Percentiles rank a stretch among this genome's conserved stretches.
phyloP scores from a whole-genome alignment of 2,797 vertebrate species.

The Gouania willdenowi region DNA sequence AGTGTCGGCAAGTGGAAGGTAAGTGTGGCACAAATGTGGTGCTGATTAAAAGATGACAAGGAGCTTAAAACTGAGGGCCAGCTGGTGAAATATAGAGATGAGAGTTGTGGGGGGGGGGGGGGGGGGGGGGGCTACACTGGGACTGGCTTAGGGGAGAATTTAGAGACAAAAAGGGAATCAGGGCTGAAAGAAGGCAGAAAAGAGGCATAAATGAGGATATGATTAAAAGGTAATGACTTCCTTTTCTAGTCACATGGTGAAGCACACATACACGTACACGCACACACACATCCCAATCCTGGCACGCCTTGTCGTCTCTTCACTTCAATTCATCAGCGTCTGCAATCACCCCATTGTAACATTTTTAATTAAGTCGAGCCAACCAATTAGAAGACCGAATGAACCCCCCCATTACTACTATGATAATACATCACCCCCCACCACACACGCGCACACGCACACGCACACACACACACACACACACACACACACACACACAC shows the following conservation, averaged over 20 bases:
- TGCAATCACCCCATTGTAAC: conserved; percentile 53
- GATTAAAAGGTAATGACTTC: conserved; percentile 70
- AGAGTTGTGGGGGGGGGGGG: conserved; percentile 8
- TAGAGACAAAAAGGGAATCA: conserved; percentile 31
- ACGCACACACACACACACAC: conserved; percentile 2
- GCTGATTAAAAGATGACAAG: conserved; percentile 53
- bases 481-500: conserved; percentile 10
- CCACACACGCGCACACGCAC: conserved; percentile 11
- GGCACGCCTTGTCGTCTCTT: conserved; percentile 32
- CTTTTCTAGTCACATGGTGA: conserved; percentile 30
- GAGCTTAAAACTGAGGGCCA: conserved; percentile 55
- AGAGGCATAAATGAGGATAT: conserved; percentile 42
- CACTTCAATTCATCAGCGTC: conserved; percentile 49
- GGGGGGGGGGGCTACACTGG: conserved; percentile 9
- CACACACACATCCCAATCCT: conserved; percentile 11
- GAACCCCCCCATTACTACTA: conserved; percentile 52
- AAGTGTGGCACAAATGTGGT: conserved; percentile 43
- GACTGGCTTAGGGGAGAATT: conserved; percentile 35
- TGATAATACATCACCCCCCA: conserved; percentile 46
- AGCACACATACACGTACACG: conserved; percentile 5
- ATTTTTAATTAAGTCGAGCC: conserved; percentile 66
- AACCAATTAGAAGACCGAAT: conserved; percentile 50
- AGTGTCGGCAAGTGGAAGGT: conserved; percentile 26
- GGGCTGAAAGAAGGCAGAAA: conserved; percentile 16
- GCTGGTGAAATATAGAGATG: conserved; percentile 40